These are phyloP conservation scores for Setipinna tenuifilis DNA, from an alignment of 2,797 vertebrate species.

Conservation along the genomic window DNA sequence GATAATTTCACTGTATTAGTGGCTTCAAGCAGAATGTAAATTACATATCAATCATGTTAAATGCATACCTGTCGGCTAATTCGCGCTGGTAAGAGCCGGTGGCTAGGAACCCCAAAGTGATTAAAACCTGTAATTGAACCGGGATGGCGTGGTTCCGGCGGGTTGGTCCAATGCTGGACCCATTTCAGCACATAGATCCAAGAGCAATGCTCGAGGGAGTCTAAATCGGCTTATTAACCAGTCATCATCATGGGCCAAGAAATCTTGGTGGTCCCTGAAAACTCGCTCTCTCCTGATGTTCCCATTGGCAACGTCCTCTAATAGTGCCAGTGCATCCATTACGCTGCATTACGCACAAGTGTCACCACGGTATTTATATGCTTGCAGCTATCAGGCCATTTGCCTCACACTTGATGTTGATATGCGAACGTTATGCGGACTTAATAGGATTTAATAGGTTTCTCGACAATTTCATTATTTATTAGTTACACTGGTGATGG, in stretches of 20 bases:
- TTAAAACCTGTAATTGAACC: constrained; percentile 30
- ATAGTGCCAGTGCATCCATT: no score
- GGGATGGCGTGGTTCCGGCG: not conserved
- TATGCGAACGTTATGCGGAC: no score
- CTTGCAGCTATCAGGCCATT: no score
- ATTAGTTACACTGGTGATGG: no score
- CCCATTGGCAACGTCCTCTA: not conserved
- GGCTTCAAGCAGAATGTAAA: no score
- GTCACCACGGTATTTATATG: not conserved
- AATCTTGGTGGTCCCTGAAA: not conserved
- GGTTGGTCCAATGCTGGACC: constrained; percentile 25
- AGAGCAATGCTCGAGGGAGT: constrained; percentile 23
- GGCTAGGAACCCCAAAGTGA: constrained; percentile 16
- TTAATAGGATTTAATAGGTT: no score
- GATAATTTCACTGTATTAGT: no score
- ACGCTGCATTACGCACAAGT: not conserved
- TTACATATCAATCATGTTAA: no score
- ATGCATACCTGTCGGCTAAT: constrained; percentile 29
- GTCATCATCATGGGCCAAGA: not conserved
- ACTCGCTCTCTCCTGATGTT: not conserved
- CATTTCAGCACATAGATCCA: not conserved
- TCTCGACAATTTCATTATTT: no score
- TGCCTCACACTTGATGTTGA: no score
- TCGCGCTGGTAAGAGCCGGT: not conserved
- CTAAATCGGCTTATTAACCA: not conserved